phyloP scores from a whole-genome alignment of 2,888 invertebrate species.

The Troglohyphantes excavatus region DNA sequence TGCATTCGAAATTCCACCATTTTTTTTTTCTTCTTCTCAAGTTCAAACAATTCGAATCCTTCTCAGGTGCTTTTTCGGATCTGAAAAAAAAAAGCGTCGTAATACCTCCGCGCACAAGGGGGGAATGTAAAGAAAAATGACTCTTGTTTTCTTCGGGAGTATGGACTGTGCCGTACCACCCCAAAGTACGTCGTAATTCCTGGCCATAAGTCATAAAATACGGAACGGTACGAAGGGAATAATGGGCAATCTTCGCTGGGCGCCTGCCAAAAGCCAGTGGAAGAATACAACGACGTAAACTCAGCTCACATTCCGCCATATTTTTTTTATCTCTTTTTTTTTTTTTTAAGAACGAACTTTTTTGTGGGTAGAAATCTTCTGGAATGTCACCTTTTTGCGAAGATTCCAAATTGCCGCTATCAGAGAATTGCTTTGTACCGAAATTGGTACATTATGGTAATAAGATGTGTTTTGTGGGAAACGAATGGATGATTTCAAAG shows the following conservation, averaged over 20 bases:
- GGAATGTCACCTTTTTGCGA: too few relatives aligned
- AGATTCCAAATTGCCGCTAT: background rate
- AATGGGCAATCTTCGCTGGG: background rate
- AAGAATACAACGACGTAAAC: background rate
- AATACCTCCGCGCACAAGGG: too few relatives aligned
- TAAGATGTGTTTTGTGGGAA: background rate
- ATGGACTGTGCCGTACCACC: too few relatives aligned
- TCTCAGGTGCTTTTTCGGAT: too few relatives aligned
- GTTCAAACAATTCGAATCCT: too few relatives aligned
- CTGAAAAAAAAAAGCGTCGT: too few relatives aligned
- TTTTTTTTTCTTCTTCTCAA: too few relatives aligned
- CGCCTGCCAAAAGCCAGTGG: background rate
- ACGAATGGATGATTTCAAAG: background rate
- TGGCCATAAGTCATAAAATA: constrained; percentile 5
- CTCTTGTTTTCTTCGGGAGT: too few relatives aligned
- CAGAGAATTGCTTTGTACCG: background rate
- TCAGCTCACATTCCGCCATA: background rate
- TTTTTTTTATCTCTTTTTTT: background rate
- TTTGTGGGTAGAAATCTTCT: too few relatives aligned
- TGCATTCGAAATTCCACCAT: too few relatives aligned
- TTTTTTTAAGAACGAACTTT: too few relatives aligned
- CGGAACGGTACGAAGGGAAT: background rate
- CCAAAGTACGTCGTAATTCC: background rate
- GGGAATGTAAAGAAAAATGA: too few relatives aligned
- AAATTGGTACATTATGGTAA: background rate